A percentile compares a stretch with the other conserved stretches of the same genome.
These are phyloP conservation scores for Euwallacea similis DNA, from an alignment of 1,140 invertebrate species.

Conservation along the genomic window DNA sequence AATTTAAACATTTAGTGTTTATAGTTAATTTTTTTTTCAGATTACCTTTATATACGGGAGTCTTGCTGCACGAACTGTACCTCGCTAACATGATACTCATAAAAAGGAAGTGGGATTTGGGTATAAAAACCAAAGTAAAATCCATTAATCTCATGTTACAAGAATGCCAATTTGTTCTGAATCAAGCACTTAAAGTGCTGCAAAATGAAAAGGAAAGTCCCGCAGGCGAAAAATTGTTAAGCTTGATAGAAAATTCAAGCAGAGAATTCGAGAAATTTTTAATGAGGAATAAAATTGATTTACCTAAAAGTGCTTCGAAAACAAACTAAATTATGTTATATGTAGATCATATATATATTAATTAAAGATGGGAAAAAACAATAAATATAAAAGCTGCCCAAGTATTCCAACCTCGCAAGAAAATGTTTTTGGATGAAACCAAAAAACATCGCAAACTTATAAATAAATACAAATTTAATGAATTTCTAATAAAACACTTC, in stretches of 20 bases:
- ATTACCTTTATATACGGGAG: conserved; percentile 70
- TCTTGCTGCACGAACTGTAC: conserved; percentile 69
- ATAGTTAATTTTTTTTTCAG: conserved; percentile 50
- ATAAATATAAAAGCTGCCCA: too few species aligned
- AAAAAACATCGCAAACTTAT: too few species aligned
- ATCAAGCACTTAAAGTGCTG: conserved; percentile 55
- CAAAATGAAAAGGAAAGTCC: conserved; percentile 57
- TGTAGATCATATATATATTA: too few species aligned
- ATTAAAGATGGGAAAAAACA: too few species aligned
- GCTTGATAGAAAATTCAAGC: conserved; percentile 51
- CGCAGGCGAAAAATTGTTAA: conserved; percentile 57
- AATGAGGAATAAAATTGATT: conserved; percentile 48
- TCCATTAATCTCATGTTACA: conserved; percentile 48
- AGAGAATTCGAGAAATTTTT: conserved; percentile 51
- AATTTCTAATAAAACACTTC: too few species aligned
- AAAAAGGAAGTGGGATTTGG: conserved; percentile 56
- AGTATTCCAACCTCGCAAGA: too few species aligned
- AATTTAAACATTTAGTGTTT: background rate
- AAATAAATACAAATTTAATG: too few species aligned
- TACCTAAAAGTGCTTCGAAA: conserved; percentile 15
- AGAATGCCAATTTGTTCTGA: conserved; percentile 54
- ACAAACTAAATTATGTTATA: background rate
- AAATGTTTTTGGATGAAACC: too few species aligned
- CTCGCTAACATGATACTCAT: conserved; percentile 61
- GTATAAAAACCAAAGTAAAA: conserved; percentile 51